phyloP scores from a whole-genome alignment of 2,888 invertebrate species.

The Erebia epiphron region DNA sequence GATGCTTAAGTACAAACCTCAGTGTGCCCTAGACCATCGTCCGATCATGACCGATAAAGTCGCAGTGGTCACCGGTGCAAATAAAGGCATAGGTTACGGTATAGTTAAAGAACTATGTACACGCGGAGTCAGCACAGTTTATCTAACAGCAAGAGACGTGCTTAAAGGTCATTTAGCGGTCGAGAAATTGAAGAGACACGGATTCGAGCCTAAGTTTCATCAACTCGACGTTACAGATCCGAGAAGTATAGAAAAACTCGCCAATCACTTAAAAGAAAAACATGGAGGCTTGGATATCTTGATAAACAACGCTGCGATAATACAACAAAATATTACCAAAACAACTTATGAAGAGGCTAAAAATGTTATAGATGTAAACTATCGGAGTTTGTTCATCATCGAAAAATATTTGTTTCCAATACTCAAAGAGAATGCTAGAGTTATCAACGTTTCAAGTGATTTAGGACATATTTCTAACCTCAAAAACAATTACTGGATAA shows the following conservation, averaged over 20 bases:
- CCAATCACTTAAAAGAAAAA: constrained; percentile 44
- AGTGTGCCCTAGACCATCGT: constrained; percentile 15
- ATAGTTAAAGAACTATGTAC: constrained; percentile 84
- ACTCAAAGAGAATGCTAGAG: constrained; percentile 46
- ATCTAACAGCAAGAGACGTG: constrained; percentile 84
- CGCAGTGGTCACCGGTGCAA: constrained; percentile 83
- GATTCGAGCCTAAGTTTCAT: constrained; percentile 58
- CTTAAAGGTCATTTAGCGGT: constrained; percentile 80
- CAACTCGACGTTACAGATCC: constrained; percentile 48
- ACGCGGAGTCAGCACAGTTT: constrained; percentile 84
- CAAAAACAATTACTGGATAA: constrained; percentile 45
- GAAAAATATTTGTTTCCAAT: constrained; percentile 47
- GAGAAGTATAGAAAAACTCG: constrained; percentile 46
- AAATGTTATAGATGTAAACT: constrained; percentile 47
- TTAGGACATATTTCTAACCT: constrained; percentile 47
- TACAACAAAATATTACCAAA: constrained; percentile 36
- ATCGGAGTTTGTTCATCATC: constrained; percentile 43
- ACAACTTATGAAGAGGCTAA: constrained; percentile 48
- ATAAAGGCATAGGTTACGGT: constrained; percentile 86
- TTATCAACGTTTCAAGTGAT: constrained; percentile 46
- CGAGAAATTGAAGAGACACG: constrained; percentile 73
- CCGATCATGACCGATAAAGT: constrained; percentile 50
- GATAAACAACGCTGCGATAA: constrained; percentile 51
- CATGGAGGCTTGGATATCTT: constrained; percentile 50
- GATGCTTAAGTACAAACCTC: constrained; percentile 4